Conservation (phyloP, 2,113 vertebrate genomes). For the Phrynosoma platyrhinos region DNA sequence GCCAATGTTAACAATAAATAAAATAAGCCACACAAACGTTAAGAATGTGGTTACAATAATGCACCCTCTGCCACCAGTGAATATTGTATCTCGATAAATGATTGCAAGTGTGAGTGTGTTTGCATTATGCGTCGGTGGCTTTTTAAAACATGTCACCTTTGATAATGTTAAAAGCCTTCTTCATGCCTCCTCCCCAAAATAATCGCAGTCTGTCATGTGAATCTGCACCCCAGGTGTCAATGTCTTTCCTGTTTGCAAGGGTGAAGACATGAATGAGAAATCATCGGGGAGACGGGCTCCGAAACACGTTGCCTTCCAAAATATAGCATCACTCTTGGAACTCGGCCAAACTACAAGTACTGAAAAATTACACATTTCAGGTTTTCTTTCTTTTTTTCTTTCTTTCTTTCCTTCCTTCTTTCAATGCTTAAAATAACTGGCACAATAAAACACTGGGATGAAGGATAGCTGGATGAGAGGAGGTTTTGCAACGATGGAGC, state of each 20-base stretch:
- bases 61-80: neutral
- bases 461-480: too few relatives aligned
- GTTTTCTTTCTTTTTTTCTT: neutral
- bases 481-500: too few relatives aligned
- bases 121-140: too few relatives aligned
- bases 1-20: too few relatives aligned
- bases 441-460: too few relatives aligned
- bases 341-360: neutral
- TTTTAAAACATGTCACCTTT: slow-evolving; percentile 39
- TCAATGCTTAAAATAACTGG: neutral
- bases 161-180: slow-evolving; percentile 37
- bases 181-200: slow-evolving; percentile 18
- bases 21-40: too few relatives aligned
- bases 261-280: slow-evolving; percentile 48
- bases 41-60: neutral
- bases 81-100: neutral
- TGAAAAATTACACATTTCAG: neutral
- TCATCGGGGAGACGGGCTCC: slow-evolving; percentile 31
- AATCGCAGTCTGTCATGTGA: slow-evolving; percentile 49
- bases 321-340: neutral
- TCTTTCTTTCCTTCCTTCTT: too few relatives aligned
- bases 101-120: neutral
- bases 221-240: slow-evolving; percentile 55
- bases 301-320: slow-evolving; percentile 42
- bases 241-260: slow-evolving; percentile 26